A percentile compares a stretch with the other conserved stretches of the same genome.
Evolutionary conservation across 1,140 invertebrate species (phyloP).

Genomic region (Apis florea): DNA sequence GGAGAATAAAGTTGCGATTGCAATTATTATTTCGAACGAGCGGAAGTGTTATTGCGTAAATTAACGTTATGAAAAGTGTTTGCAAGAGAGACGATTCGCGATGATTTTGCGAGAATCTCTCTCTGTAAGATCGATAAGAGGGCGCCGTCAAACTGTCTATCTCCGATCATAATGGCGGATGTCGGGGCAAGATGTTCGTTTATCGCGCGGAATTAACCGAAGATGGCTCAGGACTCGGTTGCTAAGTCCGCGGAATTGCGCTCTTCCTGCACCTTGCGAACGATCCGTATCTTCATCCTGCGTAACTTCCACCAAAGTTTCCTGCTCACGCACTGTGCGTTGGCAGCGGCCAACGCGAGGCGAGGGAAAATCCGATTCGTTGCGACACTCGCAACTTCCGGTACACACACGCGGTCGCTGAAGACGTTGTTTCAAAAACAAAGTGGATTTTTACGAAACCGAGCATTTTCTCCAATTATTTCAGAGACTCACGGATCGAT

Average conservation of each 20-base stretch:
- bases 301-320: constrained; percentile 56
- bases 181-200: constrained; percentile 41
- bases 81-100: not conserved
- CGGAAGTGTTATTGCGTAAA: too few species aligned
- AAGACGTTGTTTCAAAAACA: too few species aligned
- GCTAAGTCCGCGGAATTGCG: constrained; percentile 63
- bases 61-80: not conserved
- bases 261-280: constrained; percentile 63
- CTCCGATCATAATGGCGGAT: constrained; percentile 58
- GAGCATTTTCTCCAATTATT: too few species aligned
- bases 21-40: too few species aligned
- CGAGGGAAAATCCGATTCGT: too few species aligned
- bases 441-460: too few species aligned
- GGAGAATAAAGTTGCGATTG: too few species aligned
- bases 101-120: not conserved
- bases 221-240: constrained; percentile 57
- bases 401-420: too few species aligned
- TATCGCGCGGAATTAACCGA: constrained; percentile 60
- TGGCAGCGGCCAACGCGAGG: not conserved
- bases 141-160: constrained; percentile 9
- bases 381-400: not conserved
- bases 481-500: too few species aligned
- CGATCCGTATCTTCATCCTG: constrained; percentile 63
- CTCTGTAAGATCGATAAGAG: constrained; percentile 16
- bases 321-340: constrained; percentile 58